Evolutionary conservation across 2,113 vertebrate species (phyloP).

Genomic region (Corydoras maculifer): DNA sequence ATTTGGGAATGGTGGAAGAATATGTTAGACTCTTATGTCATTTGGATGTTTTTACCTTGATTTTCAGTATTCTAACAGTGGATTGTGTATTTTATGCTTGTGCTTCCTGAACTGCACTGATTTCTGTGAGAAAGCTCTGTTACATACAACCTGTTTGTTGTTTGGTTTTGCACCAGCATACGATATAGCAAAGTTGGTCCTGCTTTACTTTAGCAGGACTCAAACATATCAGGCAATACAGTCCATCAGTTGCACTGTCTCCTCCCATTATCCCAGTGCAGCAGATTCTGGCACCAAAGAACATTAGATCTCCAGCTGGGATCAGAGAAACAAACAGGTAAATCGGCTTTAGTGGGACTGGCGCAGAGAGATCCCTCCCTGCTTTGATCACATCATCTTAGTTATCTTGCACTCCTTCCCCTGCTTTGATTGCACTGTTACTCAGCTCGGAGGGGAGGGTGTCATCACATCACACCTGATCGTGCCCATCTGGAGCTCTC

Average conservation of each 20-base stretch:
- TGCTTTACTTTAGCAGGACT: conserved; percentile 1
- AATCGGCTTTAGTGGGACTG: conserved; percentile 37
- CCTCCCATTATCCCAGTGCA: conserved; percentile 32
- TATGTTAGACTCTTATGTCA: too few species aligned
- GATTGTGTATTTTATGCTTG: too few species aligned
- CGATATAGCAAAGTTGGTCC: background rate
- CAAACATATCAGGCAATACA: conserved; percentile 19
- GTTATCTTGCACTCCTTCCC: conserved; percentile 28
- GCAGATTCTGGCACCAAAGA: conserved; percentile 31
- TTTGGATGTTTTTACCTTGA: too few species aligned
- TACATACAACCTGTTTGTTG: too few species aligned
- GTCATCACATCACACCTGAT: background rate
- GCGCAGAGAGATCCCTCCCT: conserved; percentile 26
- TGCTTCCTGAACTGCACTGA: too few species aligned
- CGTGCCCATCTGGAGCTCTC: background rate
- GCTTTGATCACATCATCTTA: conserved; percentile 42
- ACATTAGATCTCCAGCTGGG: conserved; percentile 40
- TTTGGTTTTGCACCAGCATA: too few species aligned
- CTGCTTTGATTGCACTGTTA: conserved; percentile 25
- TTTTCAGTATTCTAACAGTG: too few species aligned
- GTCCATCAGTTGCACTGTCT: conserved; percentile 14
- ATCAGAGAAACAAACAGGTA: conserved; percentile 45
- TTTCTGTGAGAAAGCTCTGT: too few species aligned
- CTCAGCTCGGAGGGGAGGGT: background rate
- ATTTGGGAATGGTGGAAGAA: too few species aligned